phyloP scores from a whole-genome alignment of 2,797 vertebrate species.

The Urosaurus nigricauda region DNA sequence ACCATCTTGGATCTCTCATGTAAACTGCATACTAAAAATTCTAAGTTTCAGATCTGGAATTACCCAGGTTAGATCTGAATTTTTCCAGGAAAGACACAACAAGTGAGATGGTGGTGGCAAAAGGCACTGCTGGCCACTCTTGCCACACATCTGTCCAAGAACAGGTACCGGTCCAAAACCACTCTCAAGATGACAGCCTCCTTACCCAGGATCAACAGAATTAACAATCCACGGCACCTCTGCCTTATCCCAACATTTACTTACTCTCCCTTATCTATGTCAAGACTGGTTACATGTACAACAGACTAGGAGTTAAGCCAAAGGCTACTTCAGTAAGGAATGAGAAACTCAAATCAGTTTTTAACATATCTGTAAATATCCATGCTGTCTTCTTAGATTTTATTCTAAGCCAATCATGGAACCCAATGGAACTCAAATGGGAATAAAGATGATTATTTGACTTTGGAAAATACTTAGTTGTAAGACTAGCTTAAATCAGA shows the following conservation, averaged over 20 bases:
- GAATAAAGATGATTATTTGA: not conserved
- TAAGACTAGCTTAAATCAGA: not conserved
- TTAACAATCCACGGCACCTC: no score
- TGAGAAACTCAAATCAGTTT: not conserved
- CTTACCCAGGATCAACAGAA: not conserved
- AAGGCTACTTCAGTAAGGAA: not conserved
- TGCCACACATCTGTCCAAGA: not conserved
- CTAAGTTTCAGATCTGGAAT: not conserved
- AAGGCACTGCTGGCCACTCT: not conserved
- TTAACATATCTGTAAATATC: not conserved
- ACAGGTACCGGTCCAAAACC: no score
- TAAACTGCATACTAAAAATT: not conserved
- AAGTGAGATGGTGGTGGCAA: not conserved
- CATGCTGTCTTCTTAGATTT: not conserved
- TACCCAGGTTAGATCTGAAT: no score
- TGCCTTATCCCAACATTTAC: not conserved
- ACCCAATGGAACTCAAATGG: not conserved
- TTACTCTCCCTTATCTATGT: not conserved
- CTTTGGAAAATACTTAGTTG: conserved; percentile 11
- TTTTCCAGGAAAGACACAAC: not conserved
- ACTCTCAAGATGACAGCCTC: not conserved
- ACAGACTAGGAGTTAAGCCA: no score
- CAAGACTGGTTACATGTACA: not conserved
- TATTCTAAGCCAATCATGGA: not conserved
- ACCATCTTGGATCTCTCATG: no score